Base-by-base conservation (phyloP, 2,797 vertebrate species). In the Cuculus canorus region DNA sequence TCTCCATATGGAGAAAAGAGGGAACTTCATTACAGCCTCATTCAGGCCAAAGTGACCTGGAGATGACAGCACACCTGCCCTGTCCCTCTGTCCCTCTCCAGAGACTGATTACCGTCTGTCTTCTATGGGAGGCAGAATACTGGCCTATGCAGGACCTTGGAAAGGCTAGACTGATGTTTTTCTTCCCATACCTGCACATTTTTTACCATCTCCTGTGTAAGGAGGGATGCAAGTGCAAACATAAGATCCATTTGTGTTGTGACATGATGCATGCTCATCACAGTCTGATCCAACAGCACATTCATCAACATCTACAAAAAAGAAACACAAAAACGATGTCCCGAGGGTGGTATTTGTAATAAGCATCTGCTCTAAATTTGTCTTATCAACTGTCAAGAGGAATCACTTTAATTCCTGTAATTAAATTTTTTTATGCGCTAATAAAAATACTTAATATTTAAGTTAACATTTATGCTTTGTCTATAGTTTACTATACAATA, bases 211-310 rank as follows among this genome's bases (percentile, higher is more conserved):
- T 93, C 99, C 99, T 21, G 96, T 98, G 96, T 99, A 99, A 5
- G 99, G 99, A 54, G 97, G 97, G 69, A 98, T 91, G 73, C 99
- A 99, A 10, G 98, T 98, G 95, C 99, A 99, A 92, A 98, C 90
- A 92, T 99, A 99, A 41, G 99, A 99, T 57, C 99, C 99, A 0
- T 99, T 98, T 7, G 98, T 99, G 96, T 99, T 99, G 77, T 98
- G 98, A 97, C 99, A 99, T 78, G 98, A 99, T 11, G 99, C 98
- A 1, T 99, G 98, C 35, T 97, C 90, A 47, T 98, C 97, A 3
- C 99, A 99, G 80, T 99, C 99, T 5, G 99, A 99, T 39, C 99
- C 99, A 76, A 99, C 98, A 14, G 99, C 99, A 4, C 99, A 99
- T 96, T 99, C 99, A 59, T 99, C 99, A 70, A 99, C 98, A 97